phyloP scores from a whole-genome alignment of 2,797 vertebrate genomes.

The Benthosema pterotum region DNA sequence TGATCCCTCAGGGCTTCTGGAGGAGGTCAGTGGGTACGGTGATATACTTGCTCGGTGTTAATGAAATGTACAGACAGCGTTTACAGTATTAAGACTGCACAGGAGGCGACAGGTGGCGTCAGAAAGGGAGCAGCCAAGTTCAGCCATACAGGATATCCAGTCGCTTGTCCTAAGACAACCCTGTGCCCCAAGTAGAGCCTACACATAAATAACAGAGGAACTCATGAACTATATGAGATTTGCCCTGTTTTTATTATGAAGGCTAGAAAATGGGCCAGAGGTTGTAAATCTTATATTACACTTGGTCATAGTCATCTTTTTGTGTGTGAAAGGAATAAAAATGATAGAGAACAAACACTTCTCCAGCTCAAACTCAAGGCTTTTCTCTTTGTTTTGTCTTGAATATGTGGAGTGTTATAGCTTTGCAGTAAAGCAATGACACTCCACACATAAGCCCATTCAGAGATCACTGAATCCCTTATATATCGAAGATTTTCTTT shows the following conservation, averaged over 20 bases:
- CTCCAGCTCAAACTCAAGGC: too few relatives aligned
- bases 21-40: conserved; percentile 10
- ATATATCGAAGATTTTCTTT: too few relatives aligned
- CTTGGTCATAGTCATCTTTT: background rate
- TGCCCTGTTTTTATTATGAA: background rate
- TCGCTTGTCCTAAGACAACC: conserved; percentile 1
- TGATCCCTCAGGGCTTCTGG: conserved; percentile 1
- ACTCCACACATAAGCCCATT: too few relatives aligned
- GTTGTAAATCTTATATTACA: conserved; percentile 10
- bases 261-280: background rate
- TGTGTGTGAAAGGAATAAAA: background rate
- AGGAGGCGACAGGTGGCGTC: background rate
- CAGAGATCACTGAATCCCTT: too few relatives aligned
- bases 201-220: too few relatives aligned
- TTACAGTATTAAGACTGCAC: background rate
- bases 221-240: background rate
- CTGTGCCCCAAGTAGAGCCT: background rate
- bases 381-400: too few relatives aligned
- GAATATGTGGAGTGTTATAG: too few relatives aligned
- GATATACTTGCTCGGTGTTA: background rate
- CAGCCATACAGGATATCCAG: conserved; percentile 10
- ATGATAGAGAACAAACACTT: background rate
- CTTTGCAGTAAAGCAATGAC: too few relatives aligned
- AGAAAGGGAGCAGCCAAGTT: background rate
- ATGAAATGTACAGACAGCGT: background rate